phyloP scores from a whole-genome alignment of 1,140 invertebrate genomes.

The Hydropsyche tenuis region DNA sequence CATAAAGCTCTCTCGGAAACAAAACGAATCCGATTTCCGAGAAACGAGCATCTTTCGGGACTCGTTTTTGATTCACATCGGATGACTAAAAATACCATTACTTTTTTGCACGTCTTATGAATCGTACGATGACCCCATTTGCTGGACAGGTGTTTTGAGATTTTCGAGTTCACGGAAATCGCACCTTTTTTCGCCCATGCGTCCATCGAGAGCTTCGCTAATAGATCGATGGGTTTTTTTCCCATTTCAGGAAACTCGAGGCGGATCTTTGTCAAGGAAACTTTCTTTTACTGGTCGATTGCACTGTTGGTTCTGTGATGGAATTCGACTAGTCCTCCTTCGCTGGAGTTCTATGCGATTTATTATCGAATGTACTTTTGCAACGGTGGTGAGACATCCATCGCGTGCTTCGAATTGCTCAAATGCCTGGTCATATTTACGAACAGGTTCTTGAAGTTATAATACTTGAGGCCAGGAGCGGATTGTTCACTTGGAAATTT shows the following conservation, averaged over 20 bases:
- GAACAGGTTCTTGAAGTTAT: constrained; percentile 9
- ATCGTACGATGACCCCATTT: constrained; percentile 23
- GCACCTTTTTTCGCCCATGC: neutral
- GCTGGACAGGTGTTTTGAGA: neutral
- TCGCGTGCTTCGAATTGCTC: constrained; percentile 15
- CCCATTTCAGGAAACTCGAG: too few relatives aligned
- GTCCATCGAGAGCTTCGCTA: too few relatives aligned
- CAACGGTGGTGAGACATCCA: constrained; percentile 4
- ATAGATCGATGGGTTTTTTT: too few relatives aligned
- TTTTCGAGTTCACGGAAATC: neutral
- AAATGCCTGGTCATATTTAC: constrained; percentile 14
- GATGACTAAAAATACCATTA: constrained; percentile 9
- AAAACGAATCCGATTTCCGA: neutral
- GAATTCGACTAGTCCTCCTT: too few relatives aligned
- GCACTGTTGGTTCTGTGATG: too few relatives aligned
- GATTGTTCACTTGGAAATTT: too few relatives aligned
- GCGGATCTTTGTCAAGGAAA: too few relatives aligned
- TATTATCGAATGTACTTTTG: neutral
- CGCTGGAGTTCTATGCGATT: too few relatives aligned
- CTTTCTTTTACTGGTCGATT: too few relatives aligned
- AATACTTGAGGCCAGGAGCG: too few relatives aligned
- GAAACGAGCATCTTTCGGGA: neutral
- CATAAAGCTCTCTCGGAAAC: too few relatives aligned
- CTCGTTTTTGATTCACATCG: neutral
- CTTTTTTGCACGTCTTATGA: neutral